A percentile compares a stretch with the other conserved stretches of the same genome.
These are phyloP conservation scores for Diabrotica virgifera DNA, from an alignment of 1,140 invertebrate species.

Conservation along the genomic window DNA sequence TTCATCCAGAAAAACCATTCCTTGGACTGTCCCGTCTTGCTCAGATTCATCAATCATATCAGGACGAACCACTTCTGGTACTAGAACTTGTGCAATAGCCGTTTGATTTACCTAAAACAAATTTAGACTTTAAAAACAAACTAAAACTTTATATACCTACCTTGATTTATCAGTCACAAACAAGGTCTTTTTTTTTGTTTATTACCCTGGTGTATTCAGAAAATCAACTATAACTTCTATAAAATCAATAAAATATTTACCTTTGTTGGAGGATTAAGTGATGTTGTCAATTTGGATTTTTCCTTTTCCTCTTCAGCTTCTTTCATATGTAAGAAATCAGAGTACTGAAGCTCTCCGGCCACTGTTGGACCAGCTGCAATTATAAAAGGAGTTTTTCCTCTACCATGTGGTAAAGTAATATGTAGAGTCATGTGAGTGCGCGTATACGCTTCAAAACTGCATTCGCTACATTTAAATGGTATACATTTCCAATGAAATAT, in stretches of 20 bases:
- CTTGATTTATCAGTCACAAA: no score
- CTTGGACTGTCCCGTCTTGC: conserved; percentile 10
- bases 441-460: conserved; percentile 2
- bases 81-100: conserved; percentile 4
- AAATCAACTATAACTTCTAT: no score
- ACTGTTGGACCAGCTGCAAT: conserved; percentile 5
- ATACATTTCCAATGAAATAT: conserved; percentile 7
- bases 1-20: not conserved
- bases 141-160: no score
- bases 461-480: conserved; percentile 1
- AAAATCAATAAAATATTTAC: no score
- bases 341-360: not conserved
- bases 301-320: conserved; percentile 5
- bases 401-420: not conserved
- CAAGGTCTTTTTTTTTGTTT: no score
- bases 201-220: no score
- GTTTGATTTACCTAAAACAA: not conserved
- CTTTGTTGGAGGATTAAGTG: no score
- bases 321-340: conserved; percentile 4
- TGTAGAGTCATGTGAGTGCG: not conserved
- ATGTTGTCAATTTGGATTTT: not conserved
- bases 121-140: no score
- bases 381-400: not conserved
- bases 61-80: not conserved
- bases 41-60: conserved; percentile 11